Conservation (phyloP, 2,797 vertebrate genomes). For the Meda fulgida region DNA sequence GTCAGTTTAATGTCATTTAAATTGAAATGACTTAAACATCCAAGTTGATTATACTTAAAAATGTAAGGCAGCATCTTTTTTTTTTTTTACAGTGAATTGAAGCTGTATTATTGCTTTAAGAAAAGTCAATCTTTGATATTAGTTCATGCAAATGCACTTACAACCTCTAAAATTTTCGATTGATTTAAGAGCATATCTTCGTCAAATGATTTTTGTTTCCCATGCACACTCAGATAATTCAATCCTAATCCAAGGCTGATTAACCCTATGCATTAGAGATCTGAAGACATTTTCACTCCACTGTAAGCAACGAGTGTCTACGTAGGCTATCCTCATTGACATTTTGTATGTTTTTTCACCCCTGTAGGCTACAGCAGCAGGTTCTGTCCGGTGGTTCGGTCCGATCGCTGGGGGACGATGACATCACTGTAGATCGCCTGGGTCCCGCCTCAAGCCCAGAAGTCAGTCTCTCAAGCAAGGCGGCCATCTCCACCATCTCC, state of each 20-base stretch:
- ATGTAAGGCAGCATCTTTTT: too few species aligned
- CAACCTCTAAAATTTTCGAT: background rate
- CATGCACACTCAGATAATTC: background rate
- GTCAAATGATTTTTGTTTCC: background rate
- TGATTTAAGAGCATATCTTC: background rate
- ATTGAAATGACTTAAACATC: too few species aligned
- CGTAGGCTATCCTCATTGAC: background rate
- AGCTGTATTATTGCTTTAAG: background rate
- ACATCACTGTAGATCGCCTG: conserved; percentile 85
- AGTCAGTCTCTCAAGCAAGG: conserved; percentile 93
- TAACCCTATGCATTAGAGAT: background rate
- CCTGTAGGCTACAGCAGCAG: conserved; percentile 92
- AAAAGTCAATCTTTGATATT: background rate
- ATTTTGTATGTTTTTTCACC: conserved; percentile 16
- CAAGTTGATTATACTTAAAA: too few species aligned
- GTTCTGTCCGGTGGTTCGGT: conserved; percentile 89
- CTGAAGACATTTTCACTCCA: background rate
- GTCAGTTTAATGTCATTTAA: too few species aligned
- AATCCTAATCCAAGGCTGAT: background rate
- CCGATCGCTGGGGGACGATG: conserved; percentile 87
- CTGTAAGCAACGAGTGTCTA: background rate
- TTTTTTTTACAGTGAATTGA: background rate
- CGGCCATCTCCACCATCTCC: conserved; percentile 94
- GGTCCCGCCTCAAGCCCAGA: conserved; percentile 90
- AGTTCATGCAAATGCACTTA: background rate